Evolutionary conservation across 2,888 invertebrate genomes (phyloP).

Genomic region (Branchipolynoe longqiensis): DNA sequence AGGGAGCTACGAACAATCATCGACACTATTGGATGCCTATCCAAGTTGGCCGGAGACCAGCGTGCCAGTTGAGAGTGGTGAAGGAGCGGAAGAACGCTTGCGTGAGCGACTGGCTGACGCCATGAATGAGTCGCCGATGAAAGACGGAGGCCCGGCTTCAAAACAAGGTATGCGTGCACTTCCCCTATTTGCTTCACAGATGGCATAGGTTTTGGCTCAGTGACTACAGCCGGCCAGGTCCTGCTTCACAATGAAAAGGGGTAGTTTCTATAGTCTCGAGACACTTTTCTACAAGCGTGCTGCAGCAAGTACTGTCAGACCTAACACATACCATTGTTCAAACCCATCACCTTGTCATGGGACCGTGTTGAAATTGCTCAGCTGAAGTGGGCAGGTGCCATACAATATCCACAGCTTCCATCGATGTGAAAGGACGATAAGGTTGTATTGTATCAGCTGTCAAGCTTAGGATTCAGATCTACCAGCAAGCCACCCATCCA

Average conservation of each 20-base stretch:
- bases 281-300: background rate
- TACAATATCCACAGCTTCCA: background rate
- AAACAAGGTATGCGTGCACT: conserved; percentile 58
- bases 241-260: conserved; percentile 8
- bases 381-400: background rate
- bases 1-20: conserved; percentile 96
- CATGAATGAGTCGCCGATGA: conserved; percentile 90
- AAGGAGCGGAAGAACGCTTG: conserved; percentile 87
- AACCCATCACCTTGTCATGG: background rate
- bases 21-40: conserved; percentile 88
- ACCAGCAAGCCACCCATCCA: background rate
- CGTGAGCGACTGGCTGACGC: conserved; percentile 95
- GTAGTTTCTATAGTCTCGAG: background rate
- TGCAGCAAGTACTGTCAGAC: conserved; percentile 15
- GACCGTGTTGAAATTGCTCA: conserved; percentile 3
- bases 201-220: conserved; percentile 26
- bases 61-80: conserved; percentile 75
- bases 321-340: conserved; percentile 31
- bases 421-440: conserved; percentile 1
- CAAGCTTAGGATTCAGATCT: background rate
- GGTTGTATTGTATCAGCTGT: conserved; percentile 1
- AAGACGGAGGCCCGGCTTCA: conserved; percentile 55
- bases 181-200: conserved; percentile 39
- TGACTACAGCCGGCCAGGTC: background rate
- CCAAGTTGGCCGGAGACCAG: conserved; percentile 80